phyloP scores from a whole-genome alignment of 64 coral and sea anemone species.

The Cladopsammia gracilis region DNA sequence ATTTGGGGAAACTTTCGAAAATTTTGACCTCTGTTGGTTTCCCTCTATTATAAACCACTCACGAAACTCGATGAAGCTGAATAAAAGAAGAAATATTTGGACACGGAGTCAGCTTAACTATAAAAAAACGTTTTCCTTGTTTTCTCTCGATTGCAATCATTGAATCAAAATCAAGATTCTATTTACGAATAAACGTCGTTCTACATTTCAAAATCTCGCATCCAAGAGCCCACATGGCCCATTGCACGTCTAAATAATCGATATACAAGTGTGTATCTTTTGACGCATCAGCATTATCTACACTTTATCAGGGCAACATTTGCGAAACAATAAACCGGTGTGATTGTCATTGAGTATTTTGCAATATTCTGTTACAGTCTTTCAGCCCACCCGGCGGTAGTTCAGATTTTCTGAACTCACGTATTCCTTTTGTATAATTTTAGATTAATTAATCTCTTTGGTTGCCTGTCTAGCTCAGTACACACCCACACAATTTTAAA shows the following conservation, averaged over 20 bases:
- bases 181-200: no score
- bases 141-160: no score
- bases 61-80: not conserved
- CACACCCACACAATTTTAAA: no score
- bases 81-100: no score
- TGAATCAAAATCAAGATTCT: no score
- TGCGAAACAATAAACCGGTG: not conserved
- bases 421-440: no score
- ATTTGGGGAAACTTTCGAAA: not conserved
- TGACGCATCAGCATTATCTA: not conserved
- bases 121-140: no score
- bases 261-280: constrained; percentile 5
- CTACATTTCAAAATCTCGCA: no score
- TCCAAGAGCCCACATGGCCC: no score
- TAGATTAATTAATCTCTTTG: no score
- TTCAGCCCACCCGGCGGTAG: not conserved
- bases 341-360: not conserved
- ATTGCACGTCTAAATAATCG: not conserved
- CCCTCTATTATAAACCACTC: not conserved
- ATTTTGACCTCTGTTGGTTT: not conserved
- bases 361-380: not conserved
- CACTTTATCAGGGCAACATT: not conserved
- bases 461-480: no score
- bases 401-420: no score
- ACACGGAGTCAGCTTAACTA: not conserved